Conservation (phyloP, 2,113 vertebrate genomes). For the Zeus faber region DNA sequence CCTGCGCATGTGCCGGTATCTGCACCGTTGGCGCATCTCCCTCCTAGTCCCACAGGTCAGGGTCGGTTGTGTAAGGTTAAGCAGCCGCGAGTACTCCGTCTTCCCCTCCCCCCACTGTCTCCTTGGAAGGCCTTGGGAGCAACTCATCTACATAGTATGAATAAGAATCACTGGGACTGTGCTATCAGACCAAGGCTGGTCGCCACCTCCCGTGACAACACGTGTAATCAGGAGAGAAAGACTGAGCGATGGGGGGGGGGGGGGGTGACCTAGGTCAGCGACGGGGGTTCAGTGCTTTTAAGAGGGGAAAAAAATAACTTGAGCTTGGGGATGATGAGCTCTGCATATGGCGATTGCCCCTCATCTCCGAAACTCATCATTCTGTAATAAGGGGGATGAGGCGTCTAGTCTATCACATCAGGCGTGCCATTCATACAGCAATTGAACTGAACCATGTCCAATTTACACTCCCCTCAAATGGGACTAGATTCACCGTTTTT, state of each 20-base stretch:
- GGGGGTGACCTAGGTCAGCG: conserved; percentile 28
- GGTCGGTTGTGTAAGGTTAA: conserved; percentile 41
- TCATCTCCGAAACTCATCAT: too few relatives aligned
- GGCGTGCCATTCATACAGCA: too few relatives aligned
- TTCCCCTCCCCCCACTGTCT: conserved; percentile 28
- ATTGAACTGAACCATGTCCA: too few relatives aligned
- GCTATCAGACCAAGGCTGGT: conserved; percentile 33
- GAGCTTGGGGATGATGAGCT: conserved; percentile 26
- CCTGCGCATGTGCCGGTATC: too few relatives aligned
- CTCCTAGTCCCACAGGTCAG: too few relatives aligned
- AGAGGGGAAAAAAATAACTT: too few relatives aligned
- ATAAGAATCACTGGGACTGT: conserved; percentile 33
- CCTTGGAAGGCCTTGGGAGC: conserved; percentile 6
- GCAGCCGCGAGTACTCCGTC: conserved; percentile 32
- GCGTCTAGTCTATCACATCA: too few relatives aligned
- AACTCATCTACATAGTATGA: conserved; percentile 48
- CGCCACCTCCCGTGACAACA: background rate
- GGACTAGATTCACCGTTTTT: too few relatives aligned
- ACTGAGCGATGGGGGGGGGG: conserved; percentile 18
- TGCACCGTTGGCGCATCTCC: too few relatives aligned
- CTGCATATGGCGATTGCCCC: background rate
- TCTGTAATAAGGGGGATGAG: too few relatives aligned
- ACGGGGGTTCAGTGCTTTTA: conserved; percentile 9
- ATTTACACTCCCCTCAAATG: too few relatives aligned
- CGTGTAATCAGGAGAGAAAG: conserved; percentile 35